These are phyloP conservation scores for Euthynnus affinis DNA, from an alignment of 2,797 vertebrate species.

Conservation along the genomic window DNA sequence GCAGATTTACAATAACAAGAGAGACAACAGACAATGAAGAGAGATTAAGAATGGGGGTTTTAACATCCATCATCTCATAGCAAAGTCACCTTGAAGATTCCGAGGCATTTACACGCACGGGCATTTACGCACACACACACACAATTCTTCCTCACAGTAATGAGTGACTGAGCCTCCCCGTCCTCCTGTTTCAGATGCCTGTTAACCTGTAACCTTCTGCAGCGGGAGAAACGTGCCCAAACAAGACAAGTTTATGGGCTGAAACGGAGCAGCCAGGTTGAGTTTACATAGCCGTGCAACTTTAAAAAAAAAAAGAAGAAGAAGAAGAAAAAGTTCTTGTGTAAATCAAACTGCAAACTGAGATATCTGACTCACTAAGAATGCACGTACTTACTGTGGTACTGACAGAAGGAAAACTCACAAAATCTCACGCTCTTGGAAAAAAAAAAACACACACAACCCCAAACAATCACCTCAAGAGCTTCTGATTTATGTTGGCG, in stretches of 20 bases:
- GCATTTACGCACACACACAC: conserved; percentile 25
- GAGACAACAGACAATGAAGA: conserved; percentile 8
- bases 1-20: conserved; percentile 14
- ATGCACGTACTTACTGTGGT: not conserved
- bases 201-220: conserved; percentile 74
- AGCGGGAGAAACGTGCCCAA: conserved; percentile 64
- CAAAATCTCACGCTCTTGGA: conserved; percentile 22
- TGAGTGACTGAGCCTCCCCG: conserved; percentile 48
- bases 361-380: conserved; percentile 18
- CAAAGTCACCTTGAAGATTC: conserved; percentile 59
- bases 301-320: too few species aligned
- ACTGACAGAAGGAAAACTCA: conserved; percentile 21
- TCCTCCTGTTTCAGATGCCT: conserved; percentile 42
- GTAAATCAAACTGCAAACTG: conserved; percentile 18
- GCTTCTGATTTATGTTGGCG: not conserved
- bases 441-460: not conserved
- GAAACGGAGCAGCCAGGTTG: conserved; percentile 8
- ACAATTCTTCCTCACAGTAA: conserved; percentile 34
- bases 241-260: conserved; percentile 61
- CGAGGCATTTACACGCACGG: conserved; percentile 12
- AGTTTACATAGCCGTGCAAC: conserved; percentile 49
- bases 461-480: not conserved
- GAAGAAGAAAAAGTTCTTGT: conserved; percentile 19
- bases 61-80: conserved; percentile 51
- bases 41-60: conserved; percentile 10